Percentiles rank a stretch among this genome's conserved stretches.
Conservation (phyloP, 2,797 vertebrate species). For the Propithecus deckenii region DNA sequence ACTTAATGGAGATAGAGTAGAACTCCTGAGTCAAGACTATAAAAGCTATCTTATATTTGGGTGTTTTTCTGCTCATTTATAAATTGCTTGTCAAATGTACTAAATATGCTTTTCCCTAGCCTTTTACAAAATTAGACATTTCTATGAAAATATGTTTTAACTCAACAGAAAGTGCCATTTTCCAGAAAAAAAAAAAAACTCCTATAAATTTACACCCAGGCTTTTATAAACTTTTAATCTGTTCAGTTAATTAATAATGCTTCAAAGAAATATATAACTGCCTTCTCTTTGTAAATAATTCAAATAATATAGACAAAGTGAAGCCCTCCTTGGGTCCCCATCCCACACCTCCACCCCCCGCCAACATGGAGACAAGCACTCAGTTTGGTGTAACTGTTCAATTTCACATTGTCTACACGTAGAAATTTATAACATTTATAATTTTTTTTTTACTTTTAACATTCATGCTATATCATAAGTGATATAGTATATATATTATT, state of each 20-base stretch:
- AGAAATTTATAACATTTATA: not conserved
- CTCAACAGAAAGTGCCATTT: conserved; percentile 15
- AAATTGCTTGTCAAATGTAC: conserved; percentile 24
- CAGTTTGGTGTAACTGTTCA: not conserved
- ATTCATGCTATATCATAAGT: not conserved
- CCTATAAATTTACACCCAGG: not conserved
- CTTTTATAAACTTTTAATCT: not conserved
- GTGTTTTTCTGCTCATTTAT: not conserved
- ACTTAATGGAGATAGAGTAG: not conserved
- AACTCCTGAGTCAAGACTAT: not conserved
- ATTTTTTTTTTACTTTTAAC: conserved; percentile 5
- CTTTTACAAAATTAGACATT: conserved; percentile 5
- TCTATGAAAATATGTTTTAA: conserved; percentile 15
- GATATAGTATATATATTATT: not conserved
- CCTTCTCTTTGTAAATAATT: conserved; percentile 12
- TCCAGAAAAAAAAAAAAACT: not conserved
- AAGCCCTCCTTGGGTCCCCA: not conserved
- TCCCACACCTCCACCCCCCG: not conserved
- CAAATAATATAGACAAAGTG: not conserved
- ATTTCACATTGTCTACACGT: not conserved
- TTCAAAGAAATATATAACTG: not conserved
- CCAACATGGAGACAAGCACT: not conserved
- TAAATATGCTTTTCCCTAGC: not conserved
- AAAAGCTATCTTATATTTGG: not conserved
- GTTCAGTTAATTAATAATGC: not conserved